Evolutionary conservation across 2,888 invertebrate species (phyloP), one percentile per base, ranked within the genome.

Genomic region (Hirtodrosophila confusa): DNA sequence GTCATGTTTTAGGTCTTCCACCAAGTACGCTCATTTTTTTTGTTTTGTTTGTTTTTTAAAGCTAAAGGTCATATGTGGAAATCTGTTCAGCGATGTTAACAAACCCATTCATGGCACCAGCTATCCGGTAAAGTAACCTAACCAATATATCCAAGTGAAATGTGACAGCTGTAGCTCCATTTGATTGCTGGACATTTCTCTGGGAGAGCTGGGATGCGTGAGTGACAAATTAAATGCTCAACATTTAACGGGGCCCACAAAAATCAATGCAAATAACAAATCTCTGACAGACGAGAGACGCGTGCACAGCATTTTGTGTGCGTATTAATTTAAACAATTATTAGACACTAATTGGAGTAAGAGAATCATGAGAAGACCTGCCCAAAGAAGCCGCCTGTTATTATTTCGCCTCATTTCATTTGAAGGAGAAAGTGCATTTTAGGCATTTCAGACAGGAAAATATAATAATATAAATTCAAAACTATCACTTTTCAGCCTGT

Each of bases 211-310:
- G 69, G 57, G 10, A 67, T 45, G 75, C 89, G 87, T 88, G 87
- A 89, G 69, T 86, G 61, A 68, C 87, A 78, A 73, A 88, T 88
- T 88, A 84, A 39, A 54, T 56, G 27, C 47, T n/a, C 10, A 35
- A 5, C 36, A 45, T 11, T 17, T 17, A 17, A 17, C 17, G 17
- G 17, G 17, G 17, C 17, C 17, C 17, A 17, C 17, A 17, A 41
- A 55, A 44, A 63, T 39, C 17, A 51, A 35, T 36, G 57, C 37
- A 45, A 54, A 57, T 62, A 55, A 56, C 56, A 49, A 64, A 57
- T 67, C 69, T 43, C 36, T 36, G 40, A 58, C 23, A 44, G 23
- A 39, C 27, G 40, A 5, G 44, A 33, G 45, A 60, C 58, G 63
- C 75, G 75, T 76, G 83, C 57, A 41, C 39, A n/a, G 17, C 41